These are phyloP conservation scores for Eupithecia exiguata DNA, from an alignment of 2,888 invertebrate genomes.

Conservation along the genomic window DNA sequence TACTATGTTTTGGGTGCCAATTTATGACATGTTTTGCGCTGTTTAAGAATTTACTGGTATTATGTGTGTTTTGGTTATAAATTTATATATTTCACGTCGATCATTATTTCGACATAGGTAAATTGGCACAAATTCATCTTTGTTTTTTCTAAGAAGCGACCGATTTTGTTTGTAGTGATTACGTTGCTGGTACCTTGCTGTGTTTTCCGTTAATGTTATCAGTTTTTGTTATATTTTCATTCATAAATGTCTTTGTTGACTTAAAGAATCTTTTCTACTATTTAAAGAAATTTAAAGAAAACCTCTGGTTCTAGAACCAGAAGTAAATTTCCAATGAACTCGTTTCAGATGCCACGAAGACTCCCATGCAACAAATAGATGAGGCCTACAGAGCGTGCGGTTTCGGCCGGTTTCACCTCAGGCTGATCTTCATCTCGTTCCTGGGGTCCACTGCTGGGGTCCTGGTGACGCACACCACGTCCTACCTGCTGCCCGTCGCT, in stretches of 20 bases:
- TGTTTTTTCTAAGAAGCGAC: no score
- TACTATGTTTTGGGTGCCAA: background rate
- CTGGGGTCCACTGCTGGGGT: constrained; percentile 55
- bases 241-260: no score
- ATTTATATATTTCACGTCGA: background rate
- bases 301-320: no score
- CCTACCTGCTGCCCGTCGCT: constrained; percentile 64
- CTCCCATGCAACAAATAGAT: constrained; percentile 65
- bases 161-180: no score
- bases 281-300: no score
- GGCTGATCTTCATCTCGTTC: constrained; percentile 55
- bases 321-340: background rate
- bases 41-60: background rate
- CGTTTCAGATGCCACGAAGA: constrained; percentile 24
- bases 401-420: constrained; percentile 65
- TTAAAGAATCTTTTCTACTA: no score
- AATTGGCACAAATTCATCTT: no score
- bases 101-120: no score
- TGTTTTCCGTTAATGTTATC: no score
- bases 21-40: background rate
- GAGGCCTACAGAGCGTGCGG: constrained; percentile 60
- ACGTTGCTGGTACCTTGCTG: no score
- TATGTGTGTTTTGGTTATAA: background rate
- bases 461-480: constrained; percentile 57
- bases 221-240: no score